Percentiles rank a stretch among this genome's conserved stretches.
Evolutionary conservation across 2,113 vertebrate genomes (phyloP).

Genomic region (Syngnathus scovelli): DNA sequence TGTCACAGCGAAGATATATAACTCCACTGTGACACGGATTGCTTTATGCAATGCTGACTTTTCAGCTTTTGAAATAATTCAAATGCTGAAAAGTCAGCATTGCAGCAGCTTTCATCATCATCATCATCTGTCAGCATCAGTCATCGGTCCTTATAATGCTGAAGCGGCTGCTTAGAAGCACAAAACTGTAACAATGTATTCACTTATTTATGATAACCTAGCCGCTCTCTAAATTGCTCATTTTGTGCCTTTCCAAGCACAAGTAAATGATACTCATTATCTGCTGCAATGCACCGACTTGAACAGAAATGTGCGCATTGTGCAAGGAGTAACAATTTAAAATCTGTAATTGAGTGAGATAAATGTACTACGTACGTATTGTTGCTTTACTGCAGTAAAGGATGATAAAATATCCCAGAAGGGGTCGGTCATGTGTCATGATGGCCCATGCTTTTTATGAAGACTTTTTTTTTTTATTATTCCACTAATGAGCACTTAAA

Average conservation of each 20-base stretch:
- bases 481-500: background rate
- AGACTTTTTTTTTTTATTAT: background rate
- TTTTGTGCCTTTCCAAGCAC: constrained; percentile 4
- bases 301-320: background rate
- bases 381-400: background rate
- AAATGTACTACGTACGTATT: background rate
- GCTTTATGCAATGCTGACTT: too few species aligned
- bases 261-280: constrained; percentile 3
- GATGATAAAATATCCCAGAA: background rate
- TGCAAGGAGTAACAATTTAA: background rate
- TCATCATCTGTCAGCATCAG: constrained; percentile 6
- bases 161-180: background rate
- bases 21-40: too few species aligned
- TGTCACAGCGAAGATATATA: background rate
- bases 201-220: constrained; percentile 3
- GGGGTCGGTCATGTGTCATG: background rate
- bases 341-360: background rate
- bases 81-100: constrained; percentile 2
- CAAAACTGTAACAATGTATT: constrained; percentile 2
- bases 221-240: background rate
- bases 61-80: background rate
- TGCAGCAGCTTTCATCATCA: constrained; percentile 5
- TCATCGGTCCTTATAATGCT: background rate
- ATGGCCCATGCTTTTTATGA: background rate
- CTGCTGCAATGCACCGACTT: background rate